A percentile compares a stretch with the other conserved stretches of the same genome.
phyloP scores from a whole-genome alignment of 2,888 invertebrate species.

The Epiblema foenella region DNA sequence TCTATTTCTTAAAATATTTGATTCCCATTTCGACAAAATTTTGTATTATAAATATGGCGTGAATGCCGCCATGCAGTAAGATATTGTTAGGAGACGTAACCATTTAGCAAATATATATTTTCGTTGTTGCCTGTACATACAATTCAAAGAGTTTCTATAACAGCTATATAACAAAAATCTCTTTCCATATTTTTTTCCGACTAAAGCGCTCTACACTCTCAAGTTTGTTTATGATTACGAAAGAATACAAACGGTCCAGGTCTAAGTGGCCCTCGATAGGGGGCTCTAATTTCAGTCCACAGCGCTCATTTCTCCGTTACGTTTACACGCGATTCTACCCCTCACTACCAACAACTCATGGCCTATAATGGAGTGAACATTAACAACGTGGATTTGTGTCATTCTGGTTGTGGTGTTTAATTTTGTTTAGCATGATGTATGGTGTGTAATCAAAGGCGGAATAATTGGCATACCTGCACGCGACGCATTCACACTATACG shows the following conservation, averaged over 20 bases:
- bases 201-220: background rate
- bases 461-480: constrained; percentile 30
- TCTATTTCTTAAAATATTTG: too few species aligned
- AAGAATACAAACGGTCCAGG: constrained; percentile 20
- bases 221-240: constrained; percentile 3
- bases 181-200: background rate
- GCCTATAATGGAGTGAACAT: background rate
- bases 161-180: too few species aligned
- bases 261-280: constrained; percentile 16
- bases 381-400: background rate
- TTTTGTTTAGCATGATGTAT: constrained; percentile 27
- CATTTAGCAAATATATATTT: background rate
- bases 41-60: too few species aligned
- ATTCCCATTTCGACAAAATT: too few species aligned
- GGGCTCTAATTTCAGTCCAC: constrained; percentile 5
- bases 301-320: background rate
- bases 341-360: too few species aligned
- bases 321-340: background rate
- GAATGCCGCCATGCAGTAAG: too few species aligned
- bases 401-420: background rate
- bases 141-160: background rate
- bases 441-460: constrained; percentile 29
- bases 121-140: background rate
- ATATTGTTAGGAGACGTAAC: too few species aligned
- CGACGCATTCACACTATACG: constrained; percentile 26